These are phyloP conservation scores for Cynocephalus volans DNA, from an alignment of 2,113 vertebrate species.

Conservation along the genomic window DNA sequence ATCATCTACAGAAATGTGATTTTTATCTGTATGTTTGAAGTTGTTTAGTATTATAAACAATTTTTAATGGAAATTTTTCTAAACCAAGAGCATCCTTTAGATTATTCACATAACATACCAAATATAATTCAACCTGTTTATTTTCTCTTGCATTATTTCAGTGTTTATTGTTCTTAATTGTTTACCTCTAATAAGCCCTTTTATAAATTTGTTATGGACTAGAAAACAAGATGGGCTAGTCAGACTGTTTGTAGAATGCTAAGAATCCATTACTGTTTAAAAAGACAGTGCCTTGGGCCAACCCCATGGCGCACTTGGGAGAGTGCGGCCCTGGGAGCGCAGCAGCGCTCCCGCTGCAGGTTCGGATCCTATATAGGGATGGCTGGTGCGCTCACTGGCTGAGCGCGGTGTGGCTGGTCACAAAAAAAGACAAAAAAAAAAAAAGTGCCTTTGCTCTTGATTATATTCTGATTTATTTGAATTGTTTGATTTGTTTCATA, in stretches of 20 bases:
- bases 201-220: neutral
- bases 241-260: neutral
- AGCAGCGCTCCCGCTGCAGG: too few species aligned
- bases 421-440: too few species aligned
- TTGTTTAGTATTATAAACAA: neutral
- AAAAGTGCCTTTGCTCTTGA: neutral
- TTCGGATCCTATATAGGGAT: too few species aligned
- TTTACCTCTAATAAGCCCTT: neutral
- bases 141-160: neutral
- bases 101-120: neutral
- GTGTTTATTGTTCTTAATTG: neutral
- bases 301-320: too few species aligned
- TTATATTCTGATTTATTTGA: neutral
- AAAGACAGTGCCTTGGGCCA: neutral
- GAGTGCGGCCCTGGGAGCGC: too few species aligned
- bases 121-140: neutral
- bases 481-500: neutral
- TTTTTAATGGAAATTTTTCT: conserved; percentile 25
- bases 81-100: neutral
- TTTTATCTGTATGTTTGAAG: neutral
- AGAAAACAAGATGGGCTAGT: neutral
- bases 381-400: too few species aligned
- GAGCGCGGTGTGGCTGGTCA: too few species aligned
- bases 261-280: neutral
- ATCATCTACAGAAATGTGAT: neutral